Conservation (phyloP, 2,888 invertebrate genomes). For the Synanthedon formicaeformis region DNA sequence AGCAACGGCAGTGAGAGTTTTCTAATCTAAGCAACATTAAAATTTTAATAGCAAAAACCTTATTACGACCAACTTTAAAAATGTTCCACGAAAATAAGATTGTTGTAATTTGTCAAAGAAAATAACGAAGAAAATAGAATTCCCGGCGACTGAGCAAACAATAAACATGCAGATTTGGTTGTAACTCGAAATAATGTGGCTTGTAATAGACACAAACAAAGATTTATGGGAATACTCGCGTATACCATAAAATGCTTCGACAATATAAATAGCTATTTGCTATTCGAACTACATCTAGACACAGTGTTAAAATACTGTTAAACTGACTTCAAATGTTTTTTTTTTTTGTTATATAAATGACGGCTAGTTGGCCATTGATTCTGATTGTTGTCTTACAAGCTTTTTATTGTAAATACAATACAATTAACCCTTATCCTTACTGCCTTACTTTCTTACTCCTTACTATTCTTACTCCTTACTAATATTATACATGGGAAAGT, state of each 20-base stretch:
- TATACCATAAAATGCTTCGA: constrained; percentile 12
- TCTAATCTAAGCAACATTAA: no score
- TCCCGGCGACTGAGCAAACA: constrained; percentile 3
- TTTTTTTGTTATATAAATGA: no score
- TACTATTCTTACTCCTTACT: no score
- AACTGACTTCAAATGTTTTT: not conserved
- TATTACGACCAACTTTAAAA: not conserved
- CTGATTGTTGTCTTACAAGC: no score
- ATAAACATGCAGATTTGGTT: constrained; percentile 15
- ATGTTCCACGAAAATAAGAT: not conserved
- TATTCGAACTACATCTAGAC: not conserved
- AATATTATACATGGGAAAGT: no score
- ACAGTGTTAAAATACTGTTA: not conserved
- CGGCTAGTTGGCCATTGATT: no score
- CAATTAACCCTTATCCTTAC: no score
- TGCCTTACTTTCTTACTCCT: no score
- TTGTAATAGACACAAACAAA: constrained; percentile 13
- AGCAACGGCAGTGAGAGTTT: no score
- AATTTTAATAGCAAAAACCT: no score
- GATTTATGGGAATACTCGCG: constrained; percentile 18
- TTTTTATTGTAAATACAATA: no score
- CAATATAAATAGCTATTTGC: constrained; percentile 11
- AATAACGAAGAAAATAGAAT: not conserved
- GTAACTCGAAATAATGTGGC: constrained; percentile 16
- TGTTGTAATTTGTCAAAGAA: not conserved